Conservation (phyloP, 1,140 invertebrate genomes). For the Bathynomus jamesi region DNA sequence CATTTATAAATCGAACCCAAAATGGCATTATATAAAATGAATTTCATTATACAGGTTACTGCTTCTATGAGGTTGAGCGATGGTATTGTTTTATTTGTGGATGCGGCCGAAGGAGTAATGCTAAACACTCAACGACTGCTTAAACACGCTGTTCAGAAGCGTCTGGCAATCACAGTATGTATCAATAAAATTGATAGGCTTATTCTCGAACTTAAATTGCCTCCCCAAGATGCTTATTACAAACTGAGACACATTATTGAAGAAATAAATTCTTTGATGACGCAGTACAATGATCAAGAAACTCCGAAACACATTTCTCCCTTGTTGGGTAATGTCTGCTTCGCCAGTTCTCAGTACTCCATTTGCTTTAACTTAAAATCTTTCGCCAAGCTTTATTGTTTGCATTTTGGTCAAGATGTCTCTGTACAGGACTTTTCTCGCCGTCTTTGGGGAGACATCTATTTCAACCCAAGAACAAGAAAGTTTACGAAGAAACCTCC, state of each 20-base stretch:
- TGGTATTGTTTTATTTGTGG: constrained; percentile 93
- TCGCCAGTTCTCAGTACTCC: constrained; percentile 92
- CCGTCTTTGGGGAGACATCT: constrained; percentile 96
- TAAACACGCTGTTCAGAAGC: constrained; percentile 92
- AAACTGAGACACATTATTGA: constrained; percentile 96
- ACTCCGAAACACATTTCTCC: constrained; percentile 28
- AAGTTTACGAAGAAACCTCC: constrained; percentile 93
- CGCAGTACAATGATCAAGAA: constrained; percentile 40
- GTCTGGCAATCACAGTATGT: constrained; percentile 87
- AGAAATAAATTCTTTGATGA: constrained; percentile 87
- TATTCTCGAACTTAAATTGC: constrained; percentile 92
- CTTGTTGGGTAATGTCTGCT: constrained; percentile 91
- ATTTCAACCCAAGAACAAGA: constrained; percentile 93
- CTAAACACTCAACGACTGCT: constrained; percentile 93
- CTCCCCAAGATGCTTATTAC: constrained; percentile 96
- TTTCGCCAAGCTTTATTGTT: constrained; percentile 87
- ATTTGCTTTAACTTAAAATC: constrained; percentile 96
- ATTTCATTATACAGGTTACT: constrained; percentile 51
- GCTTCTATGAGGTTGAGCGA: constrained; percentile 93
- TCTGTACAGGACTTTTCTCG: constrained; percentile 81
- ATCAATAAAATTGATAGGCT: constrained; percentile 98
- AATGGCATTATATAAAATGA: too few relatives aligned
- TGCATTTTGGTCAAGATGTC: constrained; percentile 57
- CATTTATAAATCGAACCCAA: too few relatives aligned
- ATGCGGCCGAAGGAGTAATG: constrained; percentile 98